Evolutionary conservation across 1,140 invertebrate species (phyloP), one percentile per base, ranked within the genome.

Genomic region (Monomorium pharaonis): DNA sequence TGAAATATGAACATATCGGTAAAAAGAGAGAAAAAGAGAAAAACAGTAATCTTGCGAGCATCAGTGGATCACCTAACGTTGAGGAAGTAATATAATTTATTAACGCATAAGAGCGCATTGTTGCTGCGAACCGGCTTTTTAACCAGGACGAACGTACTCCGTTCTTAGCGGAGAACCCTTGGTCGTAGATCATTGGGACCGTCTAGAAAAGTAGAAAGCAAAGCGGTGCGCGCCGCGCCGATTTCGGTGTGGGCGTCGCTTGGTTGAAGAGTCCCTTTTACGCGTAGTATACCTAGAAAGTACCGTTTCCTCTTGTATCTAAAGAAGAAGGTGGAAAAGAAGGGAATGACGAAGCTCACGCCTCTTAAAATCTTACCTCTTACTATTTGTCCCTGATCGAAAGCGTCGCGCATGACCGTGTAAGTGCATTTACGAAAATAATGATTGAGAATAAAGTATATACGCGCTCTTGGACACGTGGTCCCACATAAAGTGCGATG

Each of bases 151-250:
- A 24, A 6, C 21, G n/a, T 69, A 47, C 5, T 70, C 78, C 49
- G 33, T 54, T 85, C 47, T 75, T 74, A 27, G 24, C 58, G 51
- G 80, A 65, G 77, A 51, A 63, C 30, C 72, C 51, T 70, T 60
- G 83, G 14, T 56, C 24, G 88, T 89, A 81, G 67, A 89, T 77
- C 80, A 85, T 76, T 80, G 72, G 30, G 21, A 56, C n/a, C 24
- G 85, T 47, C 77, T 87, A 77, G 88, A 87, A 87, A 90, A 87
- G 86, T 90, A 89, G 89, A 90, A 90, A 90, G 89, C 83, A 78
- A 89, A 89, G 88, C 76, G 77, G 89, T 81, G 63, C 88, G 63
- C 88, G 88, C 70, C 76, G 44, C 2, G 56, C 37, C 10, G 44
- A 7, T 37, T n/a, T 62, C 44, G 18, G 86, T 84, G 90, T 91